Conservation (phyloP, 53 echinoderm and acorn worm genomes). For the Glandiceps talaboti region DNA sequence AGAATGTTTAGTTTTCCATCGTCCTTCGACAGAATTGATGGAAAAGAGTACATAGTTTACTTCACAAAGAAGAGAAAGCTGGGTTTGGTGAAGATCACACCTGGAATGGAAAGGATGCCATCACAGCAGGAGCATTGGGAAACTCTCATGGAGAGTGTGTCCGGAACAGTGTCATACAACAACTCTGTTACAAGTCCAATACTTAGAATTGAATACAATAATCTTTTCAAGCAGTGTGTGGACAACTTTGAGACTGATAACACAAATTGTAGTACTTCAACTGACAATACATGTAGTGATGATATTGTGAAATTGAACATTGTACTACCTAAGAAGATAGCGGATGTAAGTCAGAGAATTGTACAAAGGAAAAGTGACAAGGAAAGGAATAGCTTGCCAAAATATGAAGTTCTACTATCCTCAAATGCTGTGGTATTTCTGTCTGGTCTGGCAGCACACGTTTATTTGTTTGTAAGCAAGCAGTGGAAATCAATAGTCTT, state of each 20-base stretch:
- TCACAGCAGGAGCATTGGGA: too few species aligned
- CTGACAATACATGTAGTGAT: too few species aligned
- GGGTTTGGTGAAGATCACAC: neutral
- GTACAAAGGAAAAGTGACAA: neutral
- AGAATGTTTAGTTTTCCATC: too few species aligned
- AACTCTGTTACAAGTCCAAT: too few species aligned
- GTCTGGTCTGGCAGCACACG: neutral
- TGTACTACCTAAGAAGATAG: neutral
- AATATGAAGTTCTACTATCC: neutral
- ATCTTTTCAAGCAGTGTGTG: neutral
- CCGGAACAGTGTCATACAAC: too few species aligned
- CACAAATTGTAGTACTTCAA: neutral
- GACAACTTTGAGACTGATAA: neutral
- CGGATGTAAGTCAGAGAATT: neutral
- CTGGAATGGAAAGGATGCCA: neutral
- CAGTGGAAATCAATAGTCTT: neutral
- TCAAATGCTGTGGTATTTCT: neutral
- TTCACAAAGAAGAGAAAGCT: neutral
- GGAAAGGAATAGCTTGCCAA: neutral
- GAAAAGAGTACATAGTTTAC: neutral
- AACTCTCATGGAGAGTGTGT: too few species aligned
- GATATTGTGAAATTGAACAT: neutral
- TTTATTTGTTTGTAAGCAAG: neutral
- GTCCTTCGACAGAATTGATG: neutral
- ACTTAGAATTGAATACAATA: constrained; percentile 2